These are phyloP conservation scores for Ophonus ardosiacus DNA, from an alignment of 2,888 invertebrate genomes.

Conservation along the genomic window DNA sequence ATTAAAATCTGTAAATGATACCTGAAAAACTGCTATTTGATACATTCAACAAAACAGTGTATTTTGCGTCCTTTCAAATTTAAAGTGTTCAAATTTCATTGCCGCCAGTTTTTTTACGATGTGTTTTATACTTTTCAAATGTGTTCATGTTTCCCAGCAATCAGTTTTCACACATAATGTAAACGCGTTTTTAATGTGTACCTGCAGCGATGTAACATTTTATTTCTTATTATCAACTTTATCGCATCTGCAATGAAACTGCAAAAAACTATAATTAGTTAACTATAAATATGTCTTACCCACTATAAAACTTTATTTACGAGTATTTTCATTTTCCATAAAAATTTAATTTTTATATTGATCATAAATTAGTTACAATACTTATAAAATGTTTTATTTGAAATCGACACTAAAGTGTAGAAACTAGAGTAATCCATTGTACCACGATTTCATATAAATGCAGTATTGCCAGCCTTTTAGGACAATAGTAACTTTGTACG, in stretches of 20 bases:
- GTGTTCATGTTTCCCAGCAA: neutral
- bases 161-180: neutral
- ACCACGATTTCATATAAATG: too few species aligned
- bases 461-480: too few species aligned
- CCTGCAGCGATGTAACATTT: constrained; percentile 15
- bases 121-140: neutral
- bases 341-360: neutral
- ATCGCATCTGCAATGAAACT: neutral
- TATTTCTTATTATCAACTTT: constrained; percentile 23
- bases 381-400: too few species aligned
- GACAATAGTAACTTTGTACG: too few species aligned
- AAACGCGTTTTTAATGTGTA: constrained; percentile 18
- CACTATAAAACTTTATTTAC: too few species aligned
- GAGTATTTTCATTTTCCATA: neutral
- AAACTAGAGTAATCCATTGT: too few species aligned
- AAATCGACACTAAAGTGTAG: too few species aligned
- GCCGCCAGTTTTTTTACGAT: neutral
- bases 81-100: neutral
- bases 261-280: neutral
- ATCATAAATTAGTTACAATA: too few species aligned
- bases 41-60: neutral
- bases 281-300: too few species aligned
- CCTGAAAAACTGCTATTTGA: neutral
- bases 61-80: neutral
- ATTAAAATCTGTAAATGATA: neutral